A percentile compares a stretch with the other conserved stretches of the same genome.
Conservation (phyloP, 2,888 invertebrate genomes). For the Philonicus albiceps region DNA sequence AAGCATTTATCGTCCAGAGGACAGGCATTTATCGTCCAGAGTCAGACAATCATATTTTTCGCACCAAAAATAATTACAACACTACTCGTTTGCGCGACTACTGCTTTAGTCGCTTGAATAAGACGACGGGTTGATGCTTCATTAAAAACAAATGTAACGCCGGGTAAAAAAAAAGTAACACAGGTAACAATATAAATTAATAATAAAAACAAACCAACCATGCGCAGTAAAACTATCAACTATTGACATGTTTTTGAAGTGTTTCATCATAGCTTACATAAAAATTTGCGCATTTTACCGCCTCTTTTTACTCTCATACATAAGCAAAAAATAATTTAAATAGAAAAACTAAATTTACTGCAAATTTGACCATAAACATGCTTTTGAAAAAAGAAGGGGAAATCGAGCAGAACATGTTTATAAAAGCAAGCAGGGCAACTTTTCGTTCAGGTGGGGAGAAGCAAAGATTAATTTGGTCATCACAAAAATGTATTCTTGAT, state of each 20-base stretch:
- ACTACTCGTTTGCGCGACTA: neutral
- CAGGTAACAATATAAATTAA: neutral
- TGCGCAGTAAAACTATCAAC: neutral
- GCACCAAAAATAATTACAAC: neutral
- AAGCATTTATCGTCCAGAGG: neutral
- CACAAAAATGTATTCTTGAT: neutral
- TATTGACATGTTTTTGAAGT: neutral
- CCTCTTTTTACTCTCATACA: neutral
- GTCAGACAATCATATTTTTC: neutral
- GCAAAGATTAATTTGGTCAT: neutral
- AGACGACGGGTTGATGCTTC: neutral
- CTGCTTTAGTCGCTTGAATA: neutral
- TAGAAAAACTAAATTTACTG: neutral
- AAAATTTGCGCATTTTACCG: neutral
- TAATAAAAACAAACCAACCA: neutral
- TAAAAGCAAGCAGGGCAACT: neutral
- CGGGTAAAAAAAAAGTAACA: neutral
- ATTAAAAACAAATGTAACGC: neutral
- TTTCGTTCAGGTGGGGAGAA: neutral
- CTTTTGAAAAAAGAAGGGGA: neutral
- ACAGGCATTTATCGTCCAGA: neutral
- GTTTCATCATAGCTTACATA: neutral
- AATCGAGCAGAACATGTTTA: neutral
- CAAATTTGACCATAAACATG: neutral
- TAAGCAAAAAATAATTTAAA: neutral